Base-by-base conservation (phyloP, 2,113 vertebrate species). In the Corythaixoides concolor region DNA sequence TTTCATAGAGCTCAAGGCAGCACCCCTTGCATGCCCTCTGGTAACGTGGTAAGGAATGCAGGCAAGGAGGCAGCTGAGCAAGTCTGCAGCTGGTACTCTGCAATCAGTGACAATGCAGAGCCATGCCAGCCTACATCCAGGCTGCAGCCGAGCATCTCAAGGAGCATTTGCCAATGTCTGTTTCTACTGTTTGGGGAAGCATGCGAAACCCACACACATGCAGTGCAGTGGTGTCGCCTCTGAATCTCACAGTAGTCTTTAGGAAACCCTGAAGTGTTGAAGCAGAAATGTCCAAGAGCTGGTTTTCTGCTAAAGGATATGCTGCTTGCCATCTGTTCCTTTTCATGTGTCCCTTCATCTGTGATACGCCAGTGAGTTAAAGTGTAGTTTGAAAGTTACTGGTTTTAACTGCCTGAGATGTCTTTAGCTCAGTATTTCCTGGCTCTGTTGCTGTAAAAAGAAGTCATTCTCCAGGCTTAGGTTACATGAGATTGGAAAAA, bases 161-260 rank as follows among this genome's bases (percentile, higher is more conserved):
- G 47, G 15, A 30, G 5, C n/a, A 30, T 72, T 79, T 92, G 30
- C 41, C 26, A 28, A 21, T 41, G 13, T 56, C 53, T 37, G 4
- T 59, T 41, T 76, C 11, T 60, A 16, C 12, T 63, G 15, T 69
- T 43, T 64, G 15, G 14, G 56, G 17, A 81, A 41, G 16, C 45
- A 27, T 35, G 12, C 84, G 73, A 64, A 88, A 68, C 15, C 1
- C 41, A 41, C 18, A 45, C n/a, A 12, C 5, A 24, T 4, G 41
- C 0, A 1, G 21, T 4, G 41, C 0, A 1, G 9, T 15, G 2
- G 5, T 77, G 28, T 70, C 37, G 63, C 9, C 43, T 85, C 52
- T 67, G 76, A 85, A 79, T 58, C 47, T 74, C n/a, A 15, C 52
- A 43, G 23, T 37, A 33, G 28, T 52, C 60, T 80, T 58, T 19